A percentile compares a stretch with the other conserved stretches of the same genome.
Evolutionary conservation across 2,888 invertebrate genomes (phyloP).

Genomic region (Tinea pellionella): DNA sequence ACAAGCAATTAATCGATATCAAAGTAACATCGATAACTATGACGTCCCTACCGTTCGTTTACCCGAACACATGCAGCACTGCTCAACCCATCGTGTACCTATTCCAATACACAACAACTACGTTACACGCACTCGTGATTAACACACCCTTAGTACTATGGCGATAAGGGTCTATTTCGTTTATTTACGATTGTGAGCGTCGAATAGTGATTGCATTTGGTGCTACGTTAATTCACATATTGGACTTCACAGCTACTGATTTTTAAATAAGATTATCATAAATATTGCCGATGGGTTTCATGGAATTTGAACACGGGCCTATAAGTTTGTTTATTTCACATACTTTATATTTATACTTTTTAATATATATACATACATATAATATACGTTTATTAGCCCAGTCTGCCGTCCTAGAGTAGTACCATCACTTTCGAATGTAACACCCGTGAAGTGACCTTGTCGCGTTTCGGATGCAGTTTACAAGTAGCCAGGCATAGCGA

Average conservation of each 20-base stretch:
- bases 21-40: not conserved
- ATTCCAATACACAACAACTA: not conserved
- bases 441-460: too few relatives aligned
- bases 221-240: slow-evolving; percentile 3
- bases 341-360: too few relatives aligned
- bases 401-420: too few relatives aligned
- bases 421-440: too few relatives aligned
- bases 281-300: not conserved
- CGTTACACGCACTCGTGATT: not conserved
- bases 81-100: not conserved
- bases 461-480: too few relatives aligned
- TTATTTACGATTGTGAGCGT: not conserved
- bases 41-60: slow-evolving; percentile 5
- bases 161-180: not conserved
- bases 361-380: too few relatives aligned
- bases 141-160: not conserved
- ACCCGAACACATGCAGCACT: slow-evolving; percentile 9
- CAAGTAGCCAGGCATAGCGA: too few relatives aligned
- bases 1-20: too few relatives aligned
- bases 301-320: too few relatives aligned
- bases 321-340: too few relatives aligned
- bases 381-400: too few relatives aligned
- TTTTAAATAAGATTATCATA: not conserved
- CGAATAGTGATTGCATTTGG: not conserved
- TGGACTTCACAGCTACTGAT: not conserved